Percentiles rank a stretch among this genome's conserved stretches.
Conservation (phyloP, 1,140 invertebrate species). For the Drosophila serrata region DNA sequence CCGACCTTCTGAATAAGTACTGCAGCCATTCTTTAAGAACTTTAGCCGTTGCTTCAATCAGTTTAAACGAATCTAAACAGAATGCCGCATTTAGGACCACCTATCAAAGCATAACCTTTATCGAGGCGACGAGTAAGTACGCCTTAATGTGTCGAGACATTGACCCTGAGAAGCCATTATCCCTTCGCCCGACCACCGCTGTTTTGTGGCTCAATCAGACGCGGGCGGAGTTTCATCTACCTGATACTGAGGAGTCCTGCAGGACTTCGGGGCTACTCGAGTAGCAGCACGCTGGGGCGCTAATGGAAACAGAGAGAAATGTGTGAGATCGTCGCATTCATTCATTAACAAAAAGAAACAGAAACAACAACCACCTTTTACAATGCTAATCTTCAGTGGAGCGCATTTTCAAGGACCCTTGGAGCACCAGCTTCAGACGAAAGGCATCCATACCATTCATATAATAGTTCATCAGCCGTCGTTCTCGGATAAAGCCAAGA, state of each 20-base stretch:
- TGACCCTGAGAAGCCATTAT: constrained; percentile 76
- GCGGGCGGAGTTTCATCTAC: constrained; percentile 49
- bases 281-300: constrained; percentile 60
- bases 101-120: constrained; percentile 59
- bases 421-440: constrained; percentile 97
- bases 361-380: neutral
- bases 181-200: constrained; percentile 30
- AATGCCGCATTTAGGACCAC: constrained; percentile 23
- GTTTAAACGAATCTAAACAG: constrained; percentile 5
- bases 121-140: constrained; percentile 57
- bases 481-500: constrained; percentile 98
- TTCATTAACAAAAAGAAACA: constrained; percentile 1
- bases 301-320: constrained; percentile 51
- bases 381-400: constrained; percentile 5
- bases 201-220: constrained; percentile 65
- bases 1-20: constrained; percentile 8
- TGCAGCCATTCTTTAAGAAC: neutral
- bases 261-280: constrained; percentile 34
- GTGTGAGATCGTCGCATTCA: constrained; percentile 5
- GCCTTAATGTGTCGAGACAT: constrained; percentile 46
- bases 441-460: constrained; percentile 99
- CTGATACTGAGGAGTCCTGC: constrained; percentile 28
- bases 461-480: constrained; percentile 98
- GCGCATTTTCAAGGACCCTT: constrained; percentile 86
- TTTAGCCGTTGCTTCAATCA: neutral